A percentile compares a stretch with the other conserved stretches of the same genome.
phyloP scores from a whole-genome alignment of 2,797 vertebrate genomes.

The Fistularia commersonii region DNA sequence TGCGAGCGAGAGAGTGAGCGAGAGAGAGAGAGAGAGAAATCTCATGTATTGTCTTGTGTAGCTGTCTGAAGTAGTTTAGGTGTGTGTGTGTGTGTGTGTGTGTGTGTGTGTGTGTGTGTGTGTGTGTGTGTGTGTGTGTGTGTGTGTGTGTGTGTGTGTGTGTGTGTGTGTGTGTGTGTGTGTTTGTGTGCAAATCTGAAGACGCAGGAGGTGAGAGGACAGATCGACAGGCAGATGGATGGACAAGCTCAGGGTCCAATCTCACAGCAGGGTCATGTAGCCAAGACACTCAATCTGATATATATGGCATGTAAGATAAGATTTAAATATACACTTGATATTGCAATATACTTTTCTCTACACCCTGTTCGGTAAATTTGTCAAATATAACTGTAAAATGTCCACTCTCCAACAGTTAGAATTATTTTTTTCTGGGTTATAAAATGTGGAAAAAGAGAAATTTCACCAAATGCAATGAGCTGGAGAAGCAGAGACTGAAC shows the following conservation, averaged over 20 bases:
- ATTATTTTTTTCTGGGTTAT: slow-evolving; percentile 4
- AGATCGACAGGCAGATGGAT: slow-evolving; percentile 77
- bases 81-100: slow-evolving; percentile 10
- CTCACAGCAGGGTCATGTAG: slow-evolving; percentile 52
- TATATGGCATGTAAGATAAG: slow-evolving; percentile 14
- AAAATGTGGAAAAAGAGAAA: neutral
- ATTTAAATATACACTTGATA: too few relatives aligned
- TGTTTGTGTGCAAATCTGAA: slow-evolving; percentile 27
- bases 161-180: slow-evolving; percentile 11
- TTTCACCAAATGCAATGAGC: neutral
- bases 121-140: too few relatives aligned
- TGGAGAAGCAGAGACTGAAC: slow-evolving; percentile 5
- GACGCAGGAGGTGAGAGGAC: slow-evolving; percentile 65
- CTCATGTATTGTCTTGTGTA: slow-evolving; percentile 21
- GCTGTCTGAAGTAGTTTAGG: slow-evolving; percentile 28
- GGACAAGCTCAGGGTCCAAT: slow-evolving; percentile 59
- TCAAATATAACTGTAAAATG: too few relatives aligned
- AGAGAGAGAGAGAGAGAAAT: slow-evolving; percentile 7
- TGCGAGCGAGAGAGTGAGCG: slow-evolving; percentile 11
- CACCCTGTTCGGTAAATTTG: too few relatives aligned
- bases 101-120: neutral
- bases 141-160: neutral
- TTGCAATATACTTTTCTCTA: too few relatives aligned
- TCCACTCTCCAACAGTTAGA: too few relatives aligned
- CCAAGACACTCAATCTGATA: slow-evolving; percentile 44